Evolutionary conservation across 2,113 vertebrate genomes (phyloP).

Genomic region (Psittacus erithacus): DNA sequence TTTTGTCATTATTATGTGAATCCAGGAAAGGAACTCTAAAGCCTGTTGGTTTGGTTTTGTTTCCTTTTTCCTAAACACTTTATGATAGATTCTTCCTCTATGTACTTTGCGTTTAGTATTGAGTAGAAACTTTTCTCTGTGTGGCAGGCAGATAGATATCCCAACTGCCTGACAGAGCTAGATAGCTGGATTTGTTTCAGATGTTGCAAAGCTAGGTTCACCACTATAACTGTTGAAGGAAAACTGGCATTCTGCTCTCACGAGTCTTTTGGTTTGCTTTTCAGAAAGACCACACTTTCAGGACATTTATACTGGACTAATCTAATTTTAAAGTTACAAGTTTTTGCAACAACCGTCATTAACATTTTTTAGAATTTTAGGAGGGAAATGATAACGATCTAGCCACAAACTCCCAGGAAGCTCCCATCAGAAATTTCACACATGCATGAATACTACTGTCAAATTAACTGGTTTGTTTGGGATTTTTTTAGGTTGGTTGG

Average conservation of each 20-base stretch:
- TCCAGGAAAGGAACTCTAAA: neutral
- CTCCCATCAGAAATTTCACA: neutral
- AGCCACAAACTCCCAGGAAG: neutral
- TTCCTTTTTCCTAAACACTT: neutral
- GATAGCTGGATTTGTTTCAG: neutral
- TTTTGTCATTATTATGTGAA: neutral
- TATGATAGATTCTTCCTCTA: neutral
- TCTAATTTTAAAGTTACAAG: neutral
- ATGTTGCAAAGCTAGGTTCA: neutral
- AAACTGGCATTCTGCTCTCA: neutral
- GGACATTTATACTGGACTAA: neutral
- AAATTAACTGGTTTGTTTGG: neutral
- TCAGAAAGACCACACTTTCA: neutral
- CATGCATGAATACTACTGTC: constrained; percentile 10
- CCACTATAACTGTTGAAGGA: neutral
- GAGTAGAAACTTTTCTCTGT: neutral
- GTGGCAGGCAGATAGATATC: neutral
- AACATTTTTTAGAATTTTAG: constrained; percentile 5
- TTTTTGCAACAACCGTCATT: neutral
- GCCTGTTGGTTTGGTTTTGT: neutral
- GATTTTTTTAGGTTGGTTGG: neutral
- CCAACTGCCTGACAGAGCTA: neutral
- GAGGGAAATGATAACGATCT: neutral
- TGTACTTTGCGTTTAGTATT: neutral
- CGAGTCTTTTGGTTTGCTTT: neutral